Conservation (phyloP, 2,888 invertebrate genomes). For the Liopterus haemorrhoidalis region DNA sequence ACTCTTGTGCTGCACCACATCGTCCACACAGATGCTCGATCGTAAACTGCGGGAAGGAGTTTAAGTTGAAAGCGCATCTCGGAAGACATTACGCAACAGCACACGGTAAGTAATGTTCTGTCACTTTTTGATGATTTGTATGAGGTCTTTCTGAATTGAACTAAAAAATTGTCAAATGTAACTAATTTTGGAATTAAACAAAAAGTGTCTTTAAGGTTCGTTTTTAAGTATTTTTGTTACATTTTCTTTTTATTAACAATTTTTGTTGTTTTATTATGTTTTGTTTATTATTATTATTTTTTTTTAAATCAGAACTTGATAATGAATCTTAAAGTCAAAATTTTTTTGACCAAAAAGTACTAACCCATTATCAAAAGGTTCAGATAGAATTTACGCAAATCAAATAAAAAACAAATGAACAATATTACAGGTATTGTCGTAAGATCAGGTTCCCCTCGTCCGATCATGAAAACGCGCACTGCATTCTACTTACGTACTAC, state of each 20-base stretch:
- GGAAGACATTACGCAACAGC: conserved; percentile 90
- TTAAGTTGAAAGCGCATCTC: conserved; percentile 90
- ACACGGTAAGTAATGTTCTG: too few relatives aligned
- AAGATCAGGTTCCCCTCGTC: conserved; percentile 72
- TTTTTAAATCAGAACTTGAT: background rate
- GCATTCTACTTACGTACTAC: conserved; percentile 93
- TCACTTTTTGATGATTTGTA: too few relatives aligned
- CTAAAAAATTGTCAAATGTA: too few relatives aligned
- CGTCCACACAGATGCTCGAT: conserved; percentile 85
- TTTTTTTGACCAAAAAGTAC: background rate
- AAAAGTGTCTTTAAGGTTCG: conserved; percentile 1
- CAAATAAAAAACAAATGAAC: too few relatives aligned
- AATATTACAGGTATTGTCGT: conserved; percentile 50
- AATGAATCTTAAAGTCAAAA: background rate
- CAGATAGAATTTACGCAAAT: too few relatives aligned
- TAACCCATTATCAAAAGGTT: background rate
- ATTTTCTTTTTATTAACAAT: background rate
- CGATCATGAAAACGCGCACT: conserved; percentile 95
- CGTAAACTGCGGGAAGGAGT: conserved; percentile 90
- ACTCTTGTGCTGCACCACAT: conserved; percentile 55
- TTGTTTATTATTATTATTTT: background rate
- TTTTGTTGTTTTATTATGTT: background rate
- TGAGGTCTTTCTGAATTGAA: too few relatives aligned
- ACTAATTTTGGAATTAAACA: too few relatives aligned
- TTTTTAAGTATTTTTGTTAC: background rate